Base-by-base conservation (phyloP, 2,888 invertebrate genomes). In the Chrysopilus asiliformis region DNA sequence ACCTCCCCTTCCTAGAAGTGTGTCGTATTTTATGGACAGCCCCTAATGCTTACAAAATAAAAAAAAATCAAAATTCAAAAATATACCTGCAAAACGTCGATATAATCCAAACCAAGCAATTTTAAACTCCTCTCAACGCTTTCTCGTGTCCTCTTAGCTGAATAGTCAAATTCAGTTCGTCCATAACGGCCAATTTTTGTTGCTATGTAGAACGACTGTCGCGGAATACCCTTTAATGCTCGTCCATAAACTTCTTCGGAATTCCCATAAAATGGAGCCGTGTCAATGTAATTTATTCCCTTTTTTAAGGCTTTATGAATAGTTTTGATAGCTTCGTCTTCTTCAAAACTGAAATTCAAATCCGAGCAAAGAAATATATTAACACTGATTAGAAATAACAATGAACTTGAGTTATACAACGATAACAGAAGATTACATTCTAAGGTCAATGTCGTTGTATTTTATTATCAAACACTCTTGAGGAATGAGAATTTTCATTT, bases 51-150 rank as follows among this genome's bases (percentile, higher is more conserved):
- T n/a, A n/a, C n/a, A n/a, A n/a, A n/a, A n/a, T n/a, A n/a, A n/a
- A n/a, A n/a, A n/a, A n/a, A n/a, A n/a, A n/a, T n/a, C n/a, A n/a
- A n/a, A n/a, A n/a, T n/a, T 18, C 6, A 32, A 87, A 71, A n/a
- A n/a, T n/a, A n/a, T n/a, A n/a, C n/a, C n/a, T 89, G 86, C 50
- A 90, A 73, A 28, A 90, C 58, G 54, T 91, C 90, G 1, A 91
- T 72, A 54, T 84, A 85, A 40, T 79, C 74, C 38, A 89, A 50
- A 2, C 76, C 74, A 6, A 91, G 65, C 13, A 68, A 64, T 38
- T 66, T 53, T 33, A 90, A 65, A 42, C 85, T 86, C 32, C 68
- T 68, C 35, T 83, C 74, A 10, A 91, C 69, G 47, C 79, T 80
- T 34, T 70, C 64, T 13, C 71, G 65, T 0, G 82, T 79, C 55